Base-by-base conservation (phyloP, 2,888 invertebrate genomes). In the Drosophila emarginata region DNA sequence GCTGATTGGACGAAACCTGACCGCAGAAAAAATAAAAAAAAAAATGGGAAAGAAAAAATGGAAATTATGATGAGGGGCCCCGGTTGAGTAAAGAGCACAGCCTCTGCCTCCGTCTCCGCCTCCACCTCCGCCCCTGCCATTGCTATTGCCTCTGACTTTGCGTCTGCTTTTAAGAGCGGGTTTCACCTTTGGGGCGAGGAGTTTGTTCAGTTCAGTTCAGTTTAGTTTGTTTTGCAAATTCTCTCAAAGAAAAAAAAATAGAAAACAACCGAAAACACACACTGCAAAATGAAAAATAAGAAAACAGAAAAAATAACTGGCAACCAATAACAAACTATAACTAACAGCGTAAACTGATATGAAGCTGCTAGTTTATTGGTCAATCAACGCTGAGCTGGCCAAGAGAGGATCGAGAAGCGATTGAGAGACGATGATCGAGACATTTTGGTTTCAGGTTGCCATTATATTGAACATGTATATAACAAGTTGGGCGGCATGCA, bases 331-430 rank as follows among this genome's bases (percentile, higher is more conserved):
- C 81, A 83, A 83, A 87, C 77, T 83, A 85, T 83, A 87, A 83
- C 87, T 87, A 87, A 83, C 79, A 87, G 74, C 85, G 81, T 79
- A 77, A 79, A 74, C 84, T 82, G 79, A 88, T 88, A 90, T 90
- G 86, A 89, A 91, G 86, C 90, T 89, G 86, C 82, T 85, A 85
- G 87, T 91, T 91, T 91, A 91, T 91, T 91, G 91, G 91, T 88
- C 88, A 89, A 88, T 91, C 87, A 73, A 52, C 66, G 39, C 32
- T 32, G 9, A 62, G 61, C 53, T 65, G 65, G 68, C 57, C 64
- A 80, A 64, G 71, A 39, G 21, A 23, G 21, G 23, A 37, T 37
- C 56, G 39, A 57, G 18, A 21, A 4, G 45, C 45, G 18, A 45
- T 45, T 45, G 45, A 45, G 45, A 45, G 45, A 45, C 40, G 45